Evolutionary conservation across 2,113 vertebrate species (phyloP), one percentile per base, ranked within the genome.

Genomic region (Poeciliopsis occidentalis): DNA sequence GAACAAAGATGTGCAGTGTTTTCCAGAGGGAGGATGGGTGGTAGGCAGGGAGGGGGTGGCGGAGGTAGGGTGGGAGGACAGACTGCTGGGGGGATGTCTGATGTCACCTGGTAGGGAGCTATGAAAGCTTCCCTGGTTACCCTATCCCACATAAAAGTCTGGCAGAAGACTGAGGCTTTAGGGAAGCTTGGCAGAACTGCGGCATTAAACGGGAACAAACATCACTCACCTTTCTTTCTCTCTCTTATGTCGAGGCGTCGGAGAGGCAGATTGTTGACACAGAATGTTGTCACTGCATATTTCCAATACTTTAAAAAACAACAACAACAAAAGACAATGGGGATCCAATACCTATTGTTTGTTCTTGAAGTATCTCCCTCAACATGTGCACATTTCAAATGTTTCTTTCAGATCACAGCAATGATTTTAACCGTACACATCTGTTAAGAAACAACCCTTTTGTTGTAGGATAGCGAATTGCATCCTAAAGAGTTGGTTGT

Each of bases 1-100:
- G 91, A 93, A 94, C 92, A 94, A 94, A 94, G 93, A 87, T 93
- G 84, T 89, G 81, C 91, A 88, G 88, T 93, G 94, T 94, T 93
- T 91, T 90, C 86, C 80, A 89, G 87, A 60, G 69, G 83, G 88
- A 89, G 84, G 90, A 90, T 92, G 91, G 90, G 87, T 82, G 87
- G 91, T 72, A 77, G 80, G 73, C 76, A 82, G 82, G 64, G 37
- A 65, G 75, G 66, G 80, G 66, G 64, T 39, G 63, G 75, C 62
- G 76, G 66, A 8, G 62, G 62, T 11, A 8, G 8, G 29, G 3
- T 11, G 64, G 65, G 32, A 71, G 75, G 82, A 78, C 83, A 85
- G 80, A 77, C 70, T 87, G 85, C 84, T 87, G 80, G 85, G 81
- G 81, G 84, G 90, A 88, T 85, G 90, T 91, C 90, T 94, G 92